Percentiles rank a stretch among this genome's conserved stretches.
phyloP scores from a whole-genome alignment of 2,888 invertebrate genomes.

The Cabera pusaria region DNA sequence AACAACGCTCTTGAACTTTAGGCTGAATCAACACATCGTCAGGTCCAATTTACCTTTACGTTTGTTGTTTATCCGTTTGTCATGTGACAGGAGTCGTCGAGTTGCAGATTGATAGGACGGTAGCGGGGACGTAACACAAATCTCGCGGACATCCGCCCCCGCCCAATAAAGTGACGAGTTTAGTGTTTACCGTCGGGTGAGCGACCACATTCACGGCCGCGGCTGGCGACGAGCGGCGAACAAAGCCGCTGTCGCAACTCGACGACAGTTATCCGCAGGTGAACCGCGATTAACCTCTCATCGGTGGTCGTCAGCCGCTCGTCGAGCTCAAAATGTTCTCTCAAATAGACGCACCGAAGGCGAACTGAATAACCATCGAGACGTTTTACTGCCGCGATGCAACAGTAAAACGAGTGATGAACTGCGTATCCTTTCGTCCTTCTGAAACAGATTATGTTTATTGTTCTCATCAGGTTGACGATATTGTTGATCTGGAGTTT shows the following conservation, averaged over 20 bases:
- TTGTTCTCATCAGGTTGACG: conserved; percentile 26
- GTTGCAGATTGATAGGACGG: conserved; percentile 54
- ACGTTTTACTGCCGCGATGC: conserved; percentile 57
- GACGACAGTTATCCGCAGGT: conserved; percentile 69
- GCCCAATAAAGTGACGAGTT: conserved; percentile 65
- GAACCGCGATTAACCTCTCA: conserved; percentile 72
- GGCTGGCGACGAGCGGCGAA: conserved; percentile 43
- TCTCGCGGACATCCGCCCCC: conserved; percentile 66
- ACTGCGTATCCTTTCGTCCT: conserved; percentile 50
- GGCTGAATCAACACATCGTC: conserved; percentile 35
- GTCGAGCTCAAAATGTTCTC: conserved; percentile 43
- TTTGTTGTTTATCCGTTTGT: conserved; percentile 33
- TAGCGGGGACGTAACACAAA: conserved; percentile 57
- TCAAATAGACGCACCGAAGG: conserved; percentile 59
- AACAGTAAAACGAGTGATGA: conserved; percentile 61
- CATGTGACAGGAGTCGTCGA: conserved; percentile 43
- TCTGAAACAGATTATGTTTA: conserved; percentile 28
- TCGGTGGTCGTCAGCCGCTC: conserved; percentile 59
- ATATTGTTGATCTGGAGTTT: conserved; percentile 4
- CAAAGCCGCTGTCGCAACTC: conserved; percentile 53
- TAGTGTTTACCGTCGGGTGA: conserved; percentile 63
- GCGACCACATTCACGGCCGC: conserved; percentile 73
- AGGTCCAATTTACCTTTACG: conserved; percentile 37
- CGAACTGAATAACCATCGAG: conserved; percentile 56
- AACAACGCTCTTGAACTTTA: conserved; percentile 25